Evolutionary conservation across 2,797 vertebrate species (phyloP), one percentile per base, ranked within the genome.

Genomic region (Helarctos malayanus): DNA sequence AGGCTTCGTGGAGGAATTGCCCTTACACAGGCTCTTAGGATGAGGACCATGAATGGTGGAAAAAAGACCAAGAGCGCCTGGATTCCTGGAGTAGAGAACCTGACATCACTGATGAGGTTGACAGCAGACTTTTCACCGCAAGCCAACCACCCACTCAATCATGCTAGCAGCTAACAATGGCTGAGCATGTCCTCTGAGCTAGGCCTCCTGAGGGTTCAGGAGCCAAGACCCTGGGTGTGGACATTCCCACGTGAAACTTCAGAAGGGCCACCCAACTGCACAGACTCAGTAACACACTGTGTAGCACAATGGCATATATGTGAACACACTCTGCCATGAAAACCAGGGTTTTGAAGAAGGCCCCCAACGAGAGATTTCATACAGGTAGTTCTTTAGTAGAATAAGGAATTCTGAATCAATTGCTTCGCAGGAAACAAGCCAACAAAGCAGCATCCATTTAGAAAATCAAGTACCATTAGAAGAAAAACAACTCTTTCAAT

Each of bases 401-500:
- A 73, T 9, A 59, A 41, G 14, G 21, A 83, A 81, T n/a, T 87
- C 32, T 52, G 61, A 79, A 27, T 79, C 61, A 52, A 78, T 57
- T 94, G 89, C 21, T 86, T 59, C 45, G 49, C 10, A 41, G 47
- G 59, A 76, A 96, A 89, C 27, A 84, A 84, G 79, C 47, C 54
- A 90, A 75, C 29, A 79, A 61, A 79, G 49, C 16, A 86, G 45
- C 1, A 47, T 35, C 18, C 89, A 54, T 57, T 57, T 57, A 79
- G 15, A 32, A 90, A 93, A 80, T 56, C 56, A 75, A 81, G 52
- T n/a, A 84, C 9, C 45, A 89, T 57, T 68, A 68, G 86, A 45
- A 86, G 41, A 91, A 94, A 95, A 92, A 35, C 45, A 69, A 71
- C 7, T 25, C 75, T 91, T 96, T 93, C n/a, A 71, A 79, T 41